phyloP scores from a whole-genome alignment of 2,113 vertebrate species.

The Eptatretus burgeri region DNA sequence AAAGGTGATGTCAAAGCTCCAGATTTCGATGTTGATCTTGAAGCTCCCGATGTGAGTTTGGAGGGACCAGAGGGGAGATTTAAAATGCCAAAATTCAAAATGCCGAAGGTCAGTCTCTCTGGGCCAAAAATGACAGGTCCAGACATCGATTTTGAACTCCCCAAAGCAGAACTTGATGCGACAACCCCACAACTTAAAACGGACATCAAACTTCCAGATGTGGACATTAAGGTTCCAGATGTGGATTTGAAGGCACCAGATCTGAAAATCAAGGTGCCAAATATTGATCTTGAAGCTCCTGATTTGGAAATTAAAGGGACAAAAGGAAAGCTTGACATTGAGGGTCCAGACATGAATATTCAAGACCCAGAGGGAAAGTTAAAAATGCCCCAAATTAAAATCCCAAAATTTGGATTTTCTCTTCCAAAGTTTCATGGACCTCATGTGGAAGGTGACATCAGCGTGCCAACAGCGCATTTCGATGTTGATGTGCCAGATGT shows the following conservation, averaged over 20 bases:
- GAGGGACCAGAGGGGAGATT: constrained; percentile 13
- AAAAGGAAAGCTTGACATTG: constrained; percentile 3
- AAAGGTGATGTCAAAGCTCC: constrained; percentile 8
- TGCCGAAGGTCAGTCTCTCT: constrained; percentile 17
- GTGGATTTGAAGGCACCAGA: constrained; percentile 11
- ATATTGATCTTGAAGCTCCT: too few relatives aligned
- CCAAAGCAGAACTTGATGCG: neutral
- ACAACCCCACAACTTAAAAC: neutral
- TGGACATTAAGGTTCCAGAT: constrained; percentile 13
- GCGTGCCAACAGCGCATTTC: too few relatives aligned
- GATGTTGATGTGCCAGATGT: constrained; percentile 2
- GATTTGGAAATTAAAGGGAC: constrained; percentile 11
- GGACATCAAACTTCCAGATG: constrained; percentile 11
- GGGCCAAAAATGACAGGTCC: constrained; percentile 14
- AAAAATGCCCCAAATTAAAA: constrained; percentile 15
- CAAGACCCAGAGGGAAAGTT: constrained; percentile 10
- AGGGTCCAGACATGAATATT: constrained; percentile 14
- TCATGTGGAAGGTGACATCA: too few relatives aligned
- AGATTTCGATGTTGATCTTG: constrained; percentile 8
- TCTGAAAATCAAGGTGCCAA: too few relatives aligned
- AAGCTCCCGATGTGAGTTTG: constrained; percentile 8
- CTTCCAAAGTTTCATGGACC: constrained; percentile 13
- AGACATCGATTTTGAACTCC: constrained; percentile 4
- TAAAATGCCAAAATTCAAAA: constrained; percentile 19
- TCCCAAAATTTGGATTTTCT: constrained; percentile 19